Evolutionary conservation across 2,888 invertebrate genomes (phyloP).

Genomic region (Nomada fabriciana): DNA sequence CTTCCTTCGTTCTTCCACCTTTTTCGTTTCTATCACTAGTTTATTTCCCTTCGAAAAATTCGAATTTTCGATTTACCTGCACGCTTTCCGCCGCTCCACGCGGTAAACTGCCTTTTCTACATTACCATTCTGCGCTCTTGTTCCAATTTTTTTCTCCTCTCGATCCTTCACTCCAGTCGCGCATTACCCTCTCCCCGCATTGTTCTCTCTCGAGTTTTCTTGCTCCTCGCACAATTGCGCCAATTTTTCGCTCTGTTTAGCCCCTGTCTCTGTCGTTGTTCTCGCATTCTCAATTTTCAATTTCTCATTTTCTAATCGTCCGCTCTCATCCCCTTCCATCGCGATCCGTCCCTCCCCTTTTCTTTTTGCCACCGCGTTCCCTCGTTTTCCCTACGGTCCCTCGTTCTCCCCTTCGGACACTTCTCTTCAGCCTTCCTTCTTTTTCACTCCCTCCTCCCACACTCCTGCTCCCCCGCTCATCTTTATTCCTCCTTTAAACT

Average conservation of each 20-base stretch:
- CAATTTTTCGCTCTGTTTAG: constrained; percentile 31
- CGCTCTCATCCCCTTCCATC: constrained; percentile 39
- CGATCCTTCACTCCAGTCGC: constrained; percentile 1
- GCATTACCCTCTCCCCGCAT: neutral
- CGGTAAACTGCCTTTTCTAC: neutral
- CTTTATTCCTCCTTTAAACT: neutral
- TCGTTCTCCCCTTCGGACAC: constrained; percentile 3
- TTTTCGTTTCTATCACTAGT: too few relatives aligned
- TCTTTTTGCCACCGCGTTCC: neutral
- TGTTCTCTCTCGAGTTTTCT: constrained; percentile 8
- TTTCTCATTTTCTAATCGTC: constrained; percentile 16
- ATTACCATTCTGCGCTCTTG: constrained; percentile 13
- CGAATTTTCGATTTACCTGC: neutral
- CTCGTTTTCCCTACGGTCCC: constrained; percentile 8
- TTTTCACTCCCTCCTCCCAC: constrained; percentile 3
- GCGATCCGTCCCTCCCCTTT: constrained; percentile 30
- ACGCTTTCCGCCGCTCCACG: neutral
- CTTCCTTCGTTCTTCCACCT: too few relatives aligned
- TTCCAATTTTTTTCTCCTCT: neutral
- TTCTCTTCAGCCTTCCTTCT: constrained; percentile 56
- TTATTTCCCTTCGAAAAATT: neutral
- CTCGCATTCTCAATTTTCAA: constrained; percentile 17
- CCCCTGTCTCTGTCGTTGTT: neutral
- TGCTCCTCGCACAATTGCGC: constrained; percentile 20
- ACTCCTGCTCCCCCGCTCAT: constrained; percentile 37